Evolutionary conservation across 1,140 invertebrate genomes (phyloP).

Genomic region (Hesperophylax magnus): DNA sequence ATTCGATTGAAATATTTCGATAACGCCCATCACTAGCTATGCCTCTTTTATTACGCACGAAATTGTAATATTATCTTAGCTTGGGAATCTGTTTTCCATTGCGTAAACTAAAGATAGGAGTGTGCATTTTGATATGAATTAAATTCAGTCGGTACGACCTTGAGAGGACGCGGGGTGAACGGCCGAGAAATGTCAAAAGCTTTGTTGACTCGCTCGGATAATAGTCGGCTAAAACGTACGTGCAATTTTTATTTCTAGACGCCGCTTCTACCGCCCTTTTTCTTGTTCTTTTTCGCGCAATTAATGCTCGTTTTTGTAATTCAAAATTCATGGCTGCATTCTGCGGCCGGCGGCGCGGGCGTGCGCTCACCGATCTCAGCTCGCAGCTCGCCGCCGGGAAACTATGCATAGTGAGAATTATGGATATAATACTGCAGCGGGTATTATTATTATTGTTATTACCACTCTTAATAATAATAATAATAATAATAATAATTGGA

Average conservation of each 20-base stretch:
- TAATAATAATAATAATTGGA: too few relatives aligned
- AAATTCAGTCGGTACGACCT: slow-evolving; percentile 40
- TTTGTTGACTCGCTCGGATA: slow-evolving; percentile 42
- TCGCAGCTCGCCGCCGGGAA: background rate
- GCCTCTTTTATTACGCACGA: too few relatives aligned
- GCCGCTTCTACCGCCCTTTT: background rate
- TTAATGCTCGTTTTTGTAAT: background rate
- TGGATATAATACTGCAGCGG: too few relatives aligned
- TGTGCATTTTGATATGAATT: slow-evolving; percentile 38
- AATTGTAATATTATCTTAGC: background rate
- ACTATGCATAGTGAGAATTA: too few relatives aligned
- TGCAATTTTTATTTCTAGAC: slow-evolving; percentile 36
- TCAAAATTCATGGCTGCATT: slow-evolving; percentile 1
- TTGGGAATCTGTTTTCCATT: slow-evolving; percentile 14
- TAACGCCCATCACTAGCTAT: too few relatives aligned
- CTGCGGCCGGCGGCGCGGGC: slow-evolving; percentile 2
- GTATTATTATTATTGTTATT: too few relatives aligned
- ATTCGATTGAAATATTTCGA: too few relatives aligned
- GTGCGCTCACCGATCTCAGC: background rate
- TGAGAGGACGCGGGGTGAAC: slow-evolving; percentile 45
- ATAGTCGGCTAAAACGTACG: slow-evolving; percentile 13
- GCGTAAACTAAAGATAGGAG: slow-evolving; percentile 17
- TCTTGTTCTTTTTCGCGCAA: slow-evolving; percentile 2
- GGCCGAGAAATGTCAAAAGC: slow-evolving; percentile 50
- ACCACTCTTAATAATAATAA: too few relatives aligned